A percentile compares a stretch with the other conserved stretches of the same genome.
Conservation (phyloP, 2,888 invertebrate genomes). For the Dysmachus trigonus region DNA sequence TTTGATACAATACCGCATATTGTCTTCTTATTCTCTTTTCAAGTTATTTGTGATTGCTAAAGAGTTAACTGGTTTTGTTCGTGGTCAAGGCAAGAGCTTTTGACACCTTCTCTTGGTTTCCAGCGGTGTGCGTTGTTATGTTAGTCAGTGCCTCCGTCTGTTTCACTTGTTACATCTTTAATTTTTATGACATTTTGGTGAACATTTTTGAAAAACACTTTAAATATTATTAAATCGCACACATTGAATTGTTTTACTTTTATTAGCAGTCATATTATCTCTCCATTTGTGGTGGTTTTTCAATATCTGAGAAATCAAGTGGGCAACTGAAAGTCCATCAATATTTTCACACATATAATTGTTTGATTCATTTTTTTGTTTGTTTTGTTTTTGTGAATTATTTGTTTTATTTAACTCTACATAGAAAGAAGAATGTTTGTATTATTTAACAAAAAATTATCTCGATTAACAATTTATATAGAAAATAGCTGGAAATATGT, state of each 20-base stretch:
- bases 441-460: not conserved
- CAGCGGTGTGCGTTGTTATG: not conserved
- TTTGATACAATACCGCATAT: not conserved
- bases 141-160: not conserved
- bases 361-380: not conserved
- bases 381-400: no score
- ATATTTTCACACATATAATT: not conserved
- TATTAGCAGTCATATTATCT: constrained; percentile 47
- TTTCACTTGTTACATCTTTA: not conserved
- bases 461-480: not conserved
- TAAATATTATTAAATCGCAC: not conserved
- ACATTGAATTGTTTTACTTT: constrained; percentile 31
- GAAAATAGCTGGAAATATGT: not conserved
- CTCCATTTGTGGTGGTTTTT: constrained; percentile 45
- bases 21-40: not conserved
- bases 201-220: constrained; percentile 1
- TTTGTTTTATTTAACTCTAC: no score
- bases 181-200: not conserved
- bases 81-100: not conserved
- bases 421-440: not conserved
- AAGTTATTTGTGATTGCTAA: not conserved
- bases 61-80: not conserved
- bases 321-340: not conserved
- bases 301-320: constrained; percentile 5
- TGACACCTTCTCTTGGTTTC: not conserved